Evolutionary conservation across 2,888 invertebrate genomes (phyloP).

Genomic region (Euplexia lucipara): DNA sequence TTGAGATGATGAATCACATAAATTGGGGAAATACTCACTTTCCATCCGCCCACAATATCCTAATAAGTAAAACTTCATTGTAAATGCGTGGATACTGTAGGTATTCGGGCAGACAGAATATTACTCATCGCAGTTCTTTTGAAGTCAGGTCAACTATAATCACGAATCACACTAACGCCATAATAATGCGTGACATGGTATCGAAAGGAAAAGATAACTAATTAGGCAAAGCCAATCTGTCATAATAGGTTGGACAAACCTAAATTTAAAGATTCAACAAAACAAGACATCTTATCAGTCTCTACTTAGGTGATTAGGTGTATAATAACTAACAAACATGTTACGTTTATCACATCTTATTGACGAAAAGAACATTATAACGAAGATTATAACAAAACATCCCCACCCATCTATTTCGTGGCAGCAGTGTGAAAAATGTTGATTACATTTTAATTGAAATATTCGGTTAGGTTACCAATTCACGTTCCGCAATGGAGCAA

Average conservation of each 20-base stretch:
- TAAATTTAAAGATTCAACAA: not conserved
- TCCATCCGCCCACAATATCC: not conserved
- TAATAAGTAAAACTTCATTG: not conserved
- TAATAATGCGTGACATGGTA: not conserved
- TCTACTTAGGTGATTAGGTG: not conserved
- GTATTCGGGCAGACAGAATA: too few relatives aligned
- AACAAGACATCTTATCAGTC: conserved; percentile 27
- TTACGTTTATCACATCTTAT: conserved; percentile 7
- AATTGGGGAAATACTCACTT: not conserved
- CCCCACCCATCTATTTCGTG: not conserved
- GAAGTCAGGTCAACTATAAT: not conserved
- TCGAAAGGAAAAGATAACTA: not conserved
- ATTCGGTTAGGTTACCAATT: not conserved
- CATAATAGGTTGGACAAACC: not conserved
- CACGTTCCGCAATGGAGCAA: conserved; percentile 20
- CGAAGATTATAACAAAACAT: too few relatives aligned
- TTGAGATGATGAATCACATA: conserved; percentile 4
- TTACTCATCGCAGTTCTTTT: conserved; percentile 7
- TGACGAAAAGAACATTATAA: too few relatives aligned
- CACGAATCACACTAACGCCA: not conserved
- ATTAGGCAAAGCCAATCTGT: not conserved
- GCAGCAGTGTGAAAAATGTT: not conserved
- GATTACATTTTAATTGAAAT: conserved; percentile 5
- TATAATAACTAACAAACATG: not conserved
- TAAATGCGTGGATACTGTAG: not conserved